Conservation (phyloP, 2,888 invertebrate genomes). For the Ennomos fuscantarius region DNA sequence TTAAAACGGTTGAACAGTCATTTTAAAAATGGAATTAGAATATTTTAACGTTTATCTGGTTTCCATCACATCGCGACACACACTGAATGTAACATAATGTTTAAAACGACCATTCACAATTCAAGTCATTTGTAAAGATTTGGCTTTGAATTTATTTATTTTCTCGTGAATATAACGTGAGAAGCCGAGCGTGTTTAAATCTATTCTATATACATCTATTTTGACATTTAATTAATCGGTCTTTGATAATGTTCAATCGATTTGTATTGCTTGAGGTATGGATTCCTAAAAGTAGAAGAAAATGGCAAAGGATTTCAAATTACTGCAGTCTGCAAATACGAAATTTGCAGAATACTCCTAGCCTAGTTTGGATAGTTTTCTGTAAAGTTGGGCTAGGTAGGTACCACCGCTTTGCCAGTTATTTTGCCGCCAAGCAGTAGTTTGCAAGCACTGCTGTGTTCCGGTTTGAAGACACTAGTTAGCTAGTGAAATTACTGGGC, state of each 20-base stretch:
- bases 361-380: too few relatives aligned
- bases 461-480: too few relatives aligned
- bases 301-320: too few relatives aligned
- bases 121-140: conserved; percentile 6
- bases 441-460: too few relatives aligned
- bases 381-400: too few relatives aligned
- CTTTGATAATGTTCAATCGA: conserved; percentile 3
- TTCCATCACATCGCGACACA: conserved; percentile 26
- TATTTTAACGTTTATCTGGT: conserved; percentile 23
- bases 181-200: conserved; percentile 1
- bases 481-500: too few relatives aligned
- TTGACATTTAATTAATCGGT: conserved; percentile 7
- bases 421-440: too few relatives aligned
- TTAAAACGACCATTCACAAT: conserved; percentile 20
- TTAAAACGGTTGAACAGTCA: conserved; percentile 7
- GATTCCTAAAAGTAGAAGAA: too few relatives aligned
- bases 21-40: conserved; percentile 11
- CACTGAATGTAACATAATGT: conserved; percentile 17
- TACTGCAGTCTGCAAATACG: too few relatives aligned
- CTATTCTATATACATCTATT: neutral
- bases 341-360: too few relatives aligned
- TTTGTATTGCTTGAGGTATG: neutral
- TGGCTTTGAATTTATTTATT: conserved; percentile 21
- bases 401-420: too few relatives aligned
- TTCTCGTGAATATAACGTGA: conserved; percentile 8